Conservation (phyloP, 2,113 vertebrate genomes). For the Ptilorrhoa leucosticta region DNA sequence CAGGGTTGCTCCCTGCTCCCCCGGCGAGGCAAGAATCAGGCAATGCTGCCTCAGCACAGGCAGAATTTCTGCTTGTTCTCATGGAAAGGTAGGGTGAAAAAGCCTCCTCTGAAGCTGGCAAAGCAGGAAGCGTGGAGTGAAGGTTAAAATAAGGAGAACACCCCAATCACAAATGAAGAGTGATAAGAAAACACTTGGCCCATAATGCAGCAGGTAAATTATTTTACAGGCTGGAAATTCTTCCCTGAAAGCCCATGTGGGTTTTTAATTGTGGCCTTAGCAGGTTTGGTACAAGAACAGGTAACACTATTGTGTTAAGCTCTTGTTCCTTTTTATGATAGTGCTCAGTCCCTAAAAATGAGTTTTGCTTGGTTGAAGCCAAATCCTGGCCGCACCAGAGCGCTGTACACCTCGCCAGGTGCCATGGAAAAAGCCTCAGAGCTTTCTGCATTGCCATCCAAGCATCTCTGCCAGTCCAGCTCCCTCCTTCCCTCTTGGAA, state of each 20-base stretch:
- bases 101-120: constrained; percentile 70
- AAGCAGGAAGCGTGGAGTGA: constrained; percentile 66
- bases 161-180: constrained; percentile 22
- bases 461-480: neutral
- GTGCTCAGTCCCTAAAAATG: neutral
- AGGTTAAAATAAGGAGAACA: constrained; percentile 46
- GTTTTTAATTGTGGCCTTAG: neutral
- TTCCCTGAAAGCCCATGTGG: neutral
- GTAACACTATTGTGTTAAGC: neutral
- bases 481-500: neutral
- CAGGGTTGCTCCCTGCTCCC: neutral
- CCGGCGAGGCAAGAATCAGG: neutral
- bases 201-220: constrained; percentile 44
- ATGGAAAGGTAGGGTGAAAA: constrained; percentile 9
- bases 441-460: neutral
- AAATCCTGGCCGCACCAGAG: accelerated
- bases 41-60: constrained; percentile 9
- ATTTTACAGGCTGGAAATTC: neutral
- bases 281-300: neutral
- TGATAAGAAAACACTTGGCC: constrained; percentile 24
- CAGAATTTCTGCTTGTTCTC: neutral
- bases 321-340: neutral
- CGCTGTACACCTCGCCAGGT: accelerated
- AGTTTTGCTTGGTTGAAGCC: neutral
- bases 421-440: accelerated